phyloP scores from a whole-genome alignment of 2,113 vertebrate species.

The Cololabis saira region DNA sequence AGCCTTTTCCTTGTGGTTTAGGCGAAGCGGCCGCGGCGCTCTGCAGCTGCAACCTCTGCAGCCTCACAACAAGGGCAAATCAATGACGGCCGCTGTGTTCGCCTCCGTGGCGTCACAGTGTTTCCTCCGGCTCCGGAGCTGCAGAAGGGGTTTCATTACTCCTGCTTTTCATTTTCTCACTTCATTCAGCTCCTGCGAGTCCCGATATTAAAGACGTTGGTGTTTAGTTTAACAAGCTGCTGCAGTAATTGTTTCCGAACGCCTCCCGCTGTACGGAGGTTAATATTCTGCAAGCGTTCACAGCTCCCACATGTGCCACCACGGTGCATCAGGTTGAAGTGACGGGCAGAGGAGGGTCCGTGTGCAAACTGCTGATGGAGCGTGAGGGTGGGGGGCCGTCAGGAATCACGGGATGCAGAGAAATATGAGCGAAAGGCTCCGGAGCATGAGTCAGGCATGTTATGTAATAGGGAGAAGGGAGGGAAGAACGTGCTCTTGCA shows the following conservation, averaged over 20 bases:
- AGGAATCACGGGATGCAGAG: conserved; percentile 54
- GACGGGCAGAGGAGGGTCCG: too few relatives aligned
- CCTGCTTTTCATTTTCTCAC: background rate
- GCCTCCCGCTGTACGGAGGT: background rate
- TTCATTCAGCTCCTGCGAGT: background rate
- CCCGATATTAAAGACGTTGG: too few relatives aligned
- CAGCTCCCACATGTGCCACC: conserved; percentile 17
- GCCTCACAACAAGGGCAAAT: conserved; percentile 54
- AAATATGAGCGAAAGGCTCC: conserved; percentile 48
- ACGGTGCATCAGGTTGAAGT: conserved; percentile 28
- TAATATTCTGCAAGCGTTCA: background rate
- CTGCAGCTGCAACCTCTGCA: conserved; percentile 36
- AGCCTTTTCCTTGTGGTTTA: conserved; percentile 8
- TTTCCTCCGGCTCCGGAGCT: conserved; percentile 8
- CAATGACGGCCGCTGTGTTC: conserved; percentile 48
- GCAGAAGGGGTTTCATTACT: background rate
- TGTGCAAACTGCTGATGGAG: conserved; percentile 1
- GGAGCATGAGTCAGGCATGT: conserved; percentile 74
- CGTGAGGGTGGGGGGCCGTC: conserved; percentile 19
- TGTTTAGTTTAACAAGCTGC: background rate
- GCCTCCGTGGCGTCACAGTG: background rate
- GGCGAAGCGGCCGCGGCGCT: background rate
- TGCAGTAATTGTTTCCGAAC: background rate
- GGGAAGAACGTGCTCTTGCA: conserved; percentile 26
- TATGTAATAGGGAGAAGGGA: conserved; percentile 59